Conservation (phyloP, 92 coral and sea anemone genomes). For the Phenganax marumi region DNA sequence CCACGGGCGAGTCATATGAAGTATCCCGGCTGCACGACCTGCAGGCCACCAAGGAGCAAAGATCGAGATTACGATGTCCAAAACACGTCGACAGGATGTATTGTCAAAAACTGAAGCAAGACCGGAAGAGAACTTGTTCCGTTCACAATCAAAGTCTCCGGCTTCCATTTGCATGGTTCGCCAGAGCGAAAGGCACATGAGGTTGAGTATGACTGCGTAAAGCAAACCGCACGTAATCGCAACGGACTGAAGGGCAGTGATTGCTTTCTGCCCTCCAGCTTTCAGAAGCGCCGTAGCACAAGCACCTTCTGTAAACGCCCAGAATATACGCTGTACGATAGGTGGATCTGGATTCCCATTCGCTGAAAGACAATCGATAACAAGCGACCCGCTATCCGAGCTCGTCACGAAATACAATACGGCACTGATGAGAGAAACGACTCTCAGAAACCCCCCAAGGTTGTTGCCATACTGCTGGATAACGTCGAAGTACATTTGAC, state of each 20-base stretch:
- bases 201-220: constrained; percentile 65
- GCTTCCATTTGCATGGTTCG: constrained; percentile 69
- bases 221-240: constrained; percentile 67
- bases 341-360: constrained; percentile 51
- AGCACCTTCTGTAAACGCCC: constrained; percentile 61
- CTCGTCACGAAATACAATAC: constrained; percentile 55
- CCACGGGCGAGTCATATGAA: neutral
- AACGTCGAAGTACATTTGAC: constrained; percentile 54
- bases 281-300: constrained; percentile 81
- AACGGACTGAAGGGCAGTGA: constrained; percentile 68
- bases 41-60: constrained; percentile 67
- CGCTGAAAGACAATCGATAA: constrained; percentile 51
- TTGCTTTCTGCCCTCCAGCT: constrained; percentile 65
- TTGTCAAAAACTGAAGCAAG: constrained; percentile 55
- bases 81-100: constrained; percentile 30
- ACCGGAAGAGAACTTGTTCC: constrained; percentile 52
- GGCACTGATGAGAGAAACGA: constrained; percentile 40
- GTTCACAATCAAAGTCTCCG: constrained; percentile 63
- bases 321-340: constrained; percentile 36
- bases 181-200: constrained; percentile 73
- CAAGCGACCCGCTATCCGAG: constrained; percentile 54
- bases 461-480: constrained; percentile 50
- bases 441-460: constrained; percentile 43
- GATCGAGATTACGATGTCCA: constrained; percentile 44
- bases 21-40: constrained; percentile 61